Conservation (phyloP, 2,888 invertebrate species). For the Agrilus mali region DNA sequence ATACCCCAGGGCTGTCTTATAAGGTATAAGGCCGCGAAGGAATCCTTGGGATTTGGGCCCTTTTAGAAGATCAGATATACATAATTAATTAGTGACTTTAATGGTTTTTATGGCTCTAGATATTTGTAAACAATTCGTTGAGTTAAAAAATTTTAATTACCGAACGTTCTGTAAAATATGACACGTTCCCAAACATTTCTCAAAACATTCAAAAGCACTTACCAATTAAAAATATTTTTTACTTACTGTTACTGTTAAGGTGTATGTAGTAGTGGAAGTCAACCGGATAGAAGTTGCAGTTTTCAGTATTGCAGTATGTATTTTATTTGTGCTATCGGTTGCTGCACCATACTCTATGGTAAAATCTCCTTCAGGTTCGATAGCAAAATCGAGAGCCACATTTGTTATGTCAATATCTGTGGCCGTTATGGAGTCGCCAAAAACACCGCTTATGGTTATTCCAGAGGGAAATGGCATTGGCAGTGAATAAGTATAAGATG, state of each 20-base stretch:
- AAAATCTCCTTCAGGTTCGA: slow-evolving; percentile 16
- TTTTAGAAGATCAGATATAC: too few relatives aligned
- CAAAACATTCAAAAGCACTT: too few relatives aligned
- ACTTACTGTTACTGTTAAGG: slow-evolving; percentile 23
- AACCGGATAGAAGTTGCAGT: slow-evolving; percentile 13
- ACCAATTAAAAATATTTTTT: neutral
- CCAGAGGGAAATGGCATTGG: slow-evolving; percentile 32
- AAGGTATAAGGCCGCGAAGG: too few relatives aligned
- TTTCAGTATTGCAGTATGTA: slow-evolving; percentile 15
- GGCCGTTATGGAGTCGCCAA: slow-evolving; percentile 32
- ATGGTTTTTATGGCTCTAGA: too few relatives aligned
- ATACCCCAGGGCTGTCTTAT: too few relatives aligned
- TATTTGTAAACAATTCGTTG: too few relatives aligned
- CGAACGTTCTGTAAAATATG: too few relatives aligned
- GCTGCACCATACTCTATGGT: neutral
- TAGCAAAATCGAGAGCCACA: slow-evolving; percentile 16
- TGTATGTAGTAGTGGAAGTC: slow-evolving; percentile 11
- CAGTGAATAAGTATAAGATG: slow-evolving; percentile 31
- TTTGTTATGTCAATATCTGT: slow-evolving; percentile 43
- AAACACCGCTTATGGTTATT: slow-evolving; percentile 28
- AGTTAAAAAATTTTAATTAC: too few relatives aligned
- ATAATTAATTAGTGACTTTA: too few relatives aligned
- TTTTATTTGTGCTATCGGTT: slow-evolving; percentile 10
- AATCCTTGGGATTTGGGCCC: too few relatives aligned
- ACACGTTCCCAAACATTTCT: too few relatives aligned